phyloP scores from a whole-genome alignment of 2,888 invertebrate genomes.

The Cylloceria caligata region DNA sequence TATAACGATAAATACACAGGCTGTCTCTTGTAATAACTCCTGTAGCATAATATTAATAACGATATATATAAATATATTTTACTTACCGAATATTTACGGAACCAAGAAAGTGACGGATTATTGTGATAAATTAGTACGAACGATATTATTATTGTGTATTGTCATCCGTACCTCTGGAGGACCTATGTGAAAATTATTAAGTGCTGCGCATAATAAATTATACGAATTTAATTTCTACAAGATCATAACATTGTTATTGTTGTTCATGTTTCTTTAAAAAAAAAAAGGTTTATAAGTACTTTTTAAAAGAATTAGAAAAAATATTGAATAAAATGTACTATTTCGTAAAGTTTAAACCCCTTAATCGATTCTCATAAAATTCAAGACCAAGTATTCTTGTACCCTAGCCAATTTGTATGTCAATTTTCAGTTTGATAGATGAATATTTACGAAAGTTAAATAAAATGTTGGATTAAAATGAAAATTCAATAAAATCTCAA shows the following conservation, averaged over 20 bases:
- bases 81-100: constrained; percentile 55
- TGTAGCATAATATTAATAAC: constrained; percentile 49
- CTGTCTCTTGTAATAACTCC: constrained; percentile 43
- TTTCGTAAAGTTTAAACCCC: no score
- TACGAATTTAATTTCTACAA: constrained; percentile 56
- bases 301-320: background rate
- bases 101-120: constrained; percentile 55
- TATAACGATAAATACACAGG: constrained; percentile 29
- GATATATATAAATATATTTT: constrained; percentile 62
- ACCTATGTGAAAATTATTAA: constrained; percentile 11
- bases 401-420: no score
- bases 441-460: no score
- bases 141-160: constrained; percentile 47
- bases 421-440: no score
- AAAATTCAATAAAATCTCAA: no score
- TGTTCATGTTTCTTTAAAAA: background rate
- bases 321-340: no score
- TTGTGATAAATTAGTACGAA: constrained; percentile 66
- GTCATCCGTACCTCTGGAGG: constrained; percentile 32
- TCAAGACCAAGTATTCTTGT: no score
- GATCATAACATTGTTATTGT: constrained; percentile 12
- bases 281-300: background rate
- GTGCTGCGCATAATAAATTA: constrained; percentile 56
- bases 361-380: no score
- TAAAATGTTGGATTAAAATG: no score